Conservation (phyloP, 2,888 invertebrate species). For the Machimus rusticus region DNA sequence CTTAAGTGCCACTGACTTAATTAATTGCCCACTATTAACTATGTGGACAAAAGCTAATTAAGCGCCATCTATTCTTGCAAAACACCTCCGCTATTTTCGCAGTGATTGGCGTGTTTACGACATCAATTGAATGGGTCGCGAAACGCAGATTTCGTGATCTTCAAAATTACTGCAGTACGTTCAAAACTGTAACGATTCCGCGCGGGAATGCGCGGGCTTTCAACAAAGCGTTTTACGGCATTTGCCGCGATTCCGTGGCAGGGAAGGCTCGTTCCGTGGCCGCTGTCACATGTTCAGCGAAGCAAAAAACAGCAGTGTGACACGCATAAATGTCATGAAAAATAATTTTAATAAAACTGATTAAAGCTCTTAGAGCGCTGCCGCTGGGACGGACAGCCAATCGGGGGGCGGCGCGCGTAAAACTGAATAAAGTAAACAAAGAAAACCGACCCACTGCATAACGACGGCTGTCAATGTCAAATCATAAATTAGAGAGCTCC, state of each 20-base stretch:
- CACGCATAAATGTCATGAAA: constrained; percentile 4
- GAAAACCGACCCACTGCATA: constrained; percentile 1
- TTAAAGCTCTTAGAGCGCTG: neutral
- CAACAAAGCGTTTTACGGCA: neutral
- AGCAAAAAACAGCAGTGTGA: neutral
- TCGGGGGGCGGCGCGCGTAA: neutral
- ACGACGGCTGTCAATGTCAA: constrained; percentile 20
- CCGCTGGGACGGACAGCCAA: neutral
- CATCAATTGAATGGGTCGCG: neutral
- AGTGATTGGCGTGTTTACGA: neutral
- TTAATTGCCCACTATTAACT: neutral
- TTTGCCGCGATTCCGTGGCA: neutral
- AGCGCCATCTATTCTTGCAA: neutral
- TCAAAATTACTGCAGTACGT: neutral
- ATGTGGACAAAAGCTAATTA: neutral
- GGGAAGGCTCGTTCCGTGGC: neutral
- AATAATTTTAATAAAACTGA: constrained; percentile 6
- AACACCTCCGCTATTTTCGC: neutral
- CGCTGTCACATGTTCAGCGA: neutral
- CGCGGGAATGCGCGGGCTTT: neutral
- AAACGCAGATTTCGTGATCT: neutral
- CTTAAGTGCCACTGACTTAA: neutral
- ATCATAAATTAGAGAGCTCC: constrained; percentile 28
- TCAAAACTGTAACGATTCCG: neutral
- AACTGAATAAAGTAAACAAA: neutral